phyloP scores from a whole-genome alignment of 2,888 invertebrate genomes.

The Agonum fuliginosum region DNA sequence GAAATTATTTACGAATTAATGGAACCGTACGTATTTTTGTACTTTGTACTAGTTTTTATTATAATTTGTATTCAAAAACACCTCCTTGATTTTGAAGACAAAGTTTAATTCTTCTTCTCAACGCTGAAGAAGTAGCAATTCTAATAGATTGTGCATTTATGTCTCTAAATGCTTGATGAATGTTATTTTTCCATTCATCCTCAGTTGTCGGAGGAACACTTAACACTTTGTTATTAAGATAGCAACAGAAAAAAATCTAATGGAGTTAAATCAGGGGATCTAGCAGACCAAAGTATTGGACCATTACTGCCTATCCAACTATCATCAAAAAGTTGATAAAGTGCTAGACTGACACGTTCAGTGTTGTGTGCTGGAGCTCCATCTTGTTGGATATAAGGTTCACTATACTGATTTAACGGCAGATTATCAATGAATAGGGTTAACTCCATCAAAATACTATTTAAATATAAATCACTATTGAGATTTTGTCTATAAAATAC shows the following conservation, averaged over 20 bases:
- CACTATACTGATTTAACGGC: not conserved
- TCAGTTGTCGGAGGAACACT: not conserved
- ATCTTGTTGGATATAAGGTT: not conserved
- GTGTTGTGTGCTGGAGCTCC: not conserved
- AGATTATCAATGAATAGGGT: not conserved
- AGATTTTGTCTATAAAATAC: not conserved
- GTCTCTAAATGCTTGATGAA: not conserved
- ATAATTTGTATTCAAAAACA: no score
- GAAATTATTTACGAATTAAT: no score
- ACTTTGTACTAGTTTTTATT: no score
- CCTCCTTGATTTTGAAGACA: no score
- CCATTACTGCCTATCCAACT: not conserved
- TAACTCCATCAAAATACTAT: not conserved
- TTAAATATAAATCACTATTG: not conserved
- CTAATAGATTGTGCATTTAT: not conserved
- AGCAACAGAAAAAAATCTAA: not conserved
- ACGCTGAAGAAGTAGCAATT: not conserved
- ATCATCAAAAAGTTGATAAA: not conserved
- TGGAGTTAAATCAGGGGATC: slow-evolving; percentile 6
- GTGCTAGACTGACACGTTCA: not conserved
- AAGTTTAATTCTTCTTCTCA: no score
- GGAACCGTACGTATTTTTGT: no score
- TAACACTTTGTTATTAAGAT: not conserved
- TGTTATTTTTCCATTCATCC: not conserved
- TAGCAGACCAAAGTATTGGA: not conserved